These are phyloP conservation scores for Heliopora coerulea DNA, from an alignment of 92 coral and sea anemone species.

Conservation along the genomic window DNA sequence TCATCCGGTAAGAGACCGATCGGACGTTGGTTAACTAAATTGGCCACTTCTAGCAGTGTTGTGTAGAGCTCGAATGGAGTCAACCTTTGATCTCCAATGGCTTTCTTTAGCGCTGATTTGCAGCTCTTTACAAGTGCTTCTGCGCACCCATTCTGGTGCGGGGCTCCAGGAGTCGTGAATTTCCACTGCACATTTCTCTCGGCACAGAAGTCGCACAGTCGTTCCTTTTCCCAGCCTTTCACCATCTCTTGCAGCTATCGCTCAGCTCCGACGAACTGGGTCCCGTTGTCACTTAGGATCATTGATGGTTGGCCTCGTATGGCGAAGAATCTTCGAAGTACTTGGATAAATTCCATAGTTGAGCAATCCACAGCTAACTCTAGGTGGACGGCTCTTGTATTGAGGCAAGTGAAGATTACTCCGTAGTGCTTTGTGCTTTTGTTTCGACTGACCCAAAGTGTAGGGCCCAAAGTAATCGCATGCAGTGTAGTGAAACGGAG, in stretches of 20 bases:
- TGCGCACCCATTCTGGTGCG: constrained; percentile 57
- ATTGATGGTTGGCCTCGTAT: constrained; percentile 54
- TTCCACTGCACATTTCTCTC: constrained; percentile 54
- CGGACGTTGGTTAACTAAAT: too few relatives aligned
- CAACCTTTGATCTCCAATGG: too few relatives aligned
- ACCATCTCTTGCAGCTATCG: constrained; percentile 41
- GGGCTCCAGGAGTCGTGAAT: constrained; percentile 56
- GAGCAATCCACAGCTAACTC: constrained; percentile 58
- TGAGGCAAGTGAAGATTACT: constrained; percentile 35
- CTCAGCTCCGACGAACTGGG: constrained; percentile 64
- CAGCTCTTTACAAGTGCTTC: too few relatives aligned
- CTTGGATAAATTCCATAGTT: constrained; percentile 59
- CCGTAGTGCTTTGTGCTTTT: constrained; percentile 35
- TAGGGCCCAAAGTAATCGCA: constrained; percentile 70
- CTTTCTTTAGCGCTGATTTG: too few relatives aligned
- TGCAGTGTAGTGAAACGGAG: constrained; percentile 54
- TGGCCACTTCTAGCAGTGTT: too few relatives aligned
- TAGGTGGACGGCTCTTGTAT: constrained; percentile 56
- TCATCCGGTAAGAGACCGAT: too few relatives aligned
- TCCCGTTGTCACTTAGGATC: constrained; percentile 54
- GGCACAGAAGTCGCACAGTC: constrained; percentile 54
- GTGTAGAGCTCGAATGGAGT: too few relatives aligned
- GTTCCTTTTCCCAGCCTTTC: constrained; percentile 43
- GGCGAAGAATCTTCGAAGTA: constrained; percentile 56
- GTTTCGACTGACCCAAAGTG: constrained; percentile 28